phyloP scores from a whole-genome alignment of 2,797 vertebrate species.

The Hoplostethus atlanticus region DNA sequence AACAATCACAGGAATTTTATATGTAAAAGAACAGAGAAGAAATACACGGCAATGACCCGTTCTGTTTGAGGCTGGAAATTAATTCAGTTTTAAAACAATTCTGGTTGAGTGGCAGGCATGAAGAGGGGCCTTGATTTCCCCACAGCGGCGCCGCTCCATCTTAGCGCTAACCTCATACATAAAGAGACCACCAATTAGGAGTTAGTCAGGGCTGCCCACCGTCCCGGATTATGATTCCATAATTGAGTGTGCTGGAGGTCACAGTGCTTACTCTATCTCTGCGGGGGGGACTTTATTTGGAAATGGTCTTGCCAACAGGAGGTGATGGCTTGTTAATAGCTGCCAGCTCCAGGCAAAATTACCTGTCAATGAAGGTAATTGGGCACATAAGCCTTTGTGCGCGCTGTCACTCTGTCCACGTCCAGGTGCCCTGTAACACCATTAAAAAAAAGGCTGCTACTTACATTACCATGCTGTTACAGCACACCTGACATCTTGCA shows the following conservation, averaged over 20 bases:
- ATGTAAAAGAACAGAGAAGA: conserved; percentile 14
- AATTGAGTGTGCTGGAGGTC: conserved; percentile 77
- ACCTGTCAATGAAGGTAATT: conserved; percentile 80
- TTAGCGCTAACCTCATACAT: conserved; percentile 74
- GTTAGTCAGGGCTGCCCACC: conserved; percentile 62
- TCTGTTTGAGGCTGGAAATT: conserved; percentile 67
- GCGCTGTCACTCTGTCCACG: conserved; percentile 62
- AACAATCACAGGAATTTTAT: conserved; percentile 6
- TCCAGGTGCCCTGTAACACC: conserved; percentile 31
- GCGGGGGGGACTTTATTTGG: conserved; percentile 57
- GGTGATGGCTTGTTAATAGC: conserved; percentile 78
- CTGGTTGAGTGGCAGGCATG: conserved; percentile 67
- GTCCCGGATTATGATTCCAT: conserved; percentile 73
- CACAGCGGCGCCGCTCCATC: conserved; percentile 51
- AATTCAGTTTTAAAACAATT: conserved; percentile 69
- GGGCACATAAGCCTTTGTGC: conserved; percentile 70
- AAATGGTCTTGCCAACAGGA: conserved; percentile 64
- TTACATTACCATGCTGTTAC: conserved; percentile 22
- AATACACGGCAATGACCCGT: conserved; percentile 41
- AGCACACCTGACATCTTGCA: conserved; percentile 18
- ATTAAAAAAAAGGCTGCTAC: conserved; percentile 15
- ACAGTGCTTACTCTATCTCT: conserved; percentile 54
- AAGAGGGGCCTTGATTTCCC: conserved; percentile 66
- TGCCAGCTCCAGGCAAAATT: conserved; percentile 73
- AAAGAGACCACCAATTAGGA: conserved; percentile 76